phyloP scores from a whole-genome alignment of 2,888 invertebrate genomes.

The Cosmia trapezina region DNA sequence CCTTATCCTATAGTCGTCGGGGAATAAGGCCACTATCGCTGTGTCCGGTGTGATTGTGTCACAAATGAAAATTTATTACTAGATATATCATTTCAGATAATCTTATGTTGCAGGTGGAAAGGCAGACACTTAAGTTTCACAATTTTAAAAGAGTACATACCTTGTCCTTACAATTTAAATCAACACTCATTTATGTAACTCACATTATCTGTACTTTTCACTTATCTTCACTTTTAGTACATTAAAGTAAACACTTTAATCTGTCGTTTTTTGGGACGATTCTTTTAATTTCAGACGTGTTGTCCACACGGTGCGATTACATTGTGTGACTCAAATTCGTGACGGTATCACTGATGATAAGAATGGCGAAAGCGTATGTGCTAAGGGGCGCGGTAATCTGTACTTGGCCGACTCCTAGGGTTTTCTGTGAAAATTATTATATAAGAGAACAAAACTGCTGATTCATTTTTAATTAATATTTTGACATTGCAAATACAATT shows the following conservation, averaged over 20 bases:
- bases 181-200: slow-evolving; percentile 46
- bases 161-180: slow-evolving; percentile 44
- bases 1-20: slow-evolving; percentile 3
- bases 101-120: not conserved
- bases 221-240: slow-evolving; percentile 54
- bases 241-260: slow-evolving; percentile 37
- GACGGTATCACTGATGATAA: slow-evolving; percentile 85
- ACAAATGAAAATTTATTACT: not conserved
- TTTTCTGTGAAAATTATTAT: slow-evolving; percentile 37
- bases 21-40: slow-evolving; percentile 11
- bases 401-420: slow-evolving; percentile 36
- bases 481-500: not conserved
- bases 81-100: slow-evolving; percentile 2
- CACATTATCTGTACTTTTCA: slow-evolving; percentile 62
- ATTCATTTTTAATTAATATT: not conserved
- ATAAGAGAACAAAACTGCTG: not conserved
- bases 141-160: slow-evolving; percentile 32
- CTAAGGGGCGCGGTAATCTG: slow-evolving; percentile 61
- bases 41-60: not conserved
- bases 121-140: not conserved
- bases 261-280: slow-evolving; percentile 34
- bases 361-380: slow-evolving; percentile 73
- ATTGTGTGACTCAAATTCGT: slow-evolving; percentile 83
- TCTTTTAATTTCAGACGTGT: slow-evolving; percentile 72
- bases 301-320: slow-evolving; percentile 72